A percentile compares a stretch with the other conserved stretches of the same genome.
These are phyloP conservation scores for Phataginus tricuspis DNA, from an alignment of 2,797 vertebrate genomes.

Conservation along the genomic window DNA sequence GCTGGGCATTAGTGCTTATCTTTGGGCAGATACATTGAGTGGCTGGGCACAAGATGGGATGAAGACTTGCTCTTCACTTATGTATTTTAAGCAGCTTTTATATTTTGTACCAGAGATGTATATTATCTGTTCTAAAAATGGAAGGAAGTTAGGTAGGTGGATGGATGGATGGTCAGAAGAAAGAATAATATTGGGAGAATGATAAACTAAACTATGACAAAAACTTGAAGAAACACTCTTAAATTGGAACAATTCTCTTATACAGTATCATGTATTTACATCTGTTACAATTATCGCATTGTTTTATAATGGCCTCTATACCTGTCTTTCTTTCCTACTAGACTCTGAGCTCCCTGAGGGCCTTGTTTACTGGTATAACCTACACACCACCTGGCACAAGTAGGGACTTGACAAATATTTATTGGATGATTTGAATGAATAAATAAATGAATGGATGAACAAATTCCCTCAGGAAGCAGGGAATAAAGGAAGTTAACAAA, in stretches of 20 bases:
- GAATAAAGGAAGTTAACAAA: neutral
- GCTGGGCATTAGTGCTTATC: neutral
- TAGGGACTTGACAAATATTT: neutral
- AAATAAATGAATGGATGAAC: neutral
- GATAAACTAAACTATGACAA: neutral
- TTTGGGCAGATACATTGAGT: neutral
- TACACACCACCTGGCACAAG: neutral
- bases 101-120: neutral
- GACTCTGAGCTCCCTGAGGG: neutral
- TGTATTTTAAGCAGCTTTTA: neutral
- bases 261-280: neutral
- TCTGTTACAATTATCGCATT: neutral
- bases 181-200: neutral
- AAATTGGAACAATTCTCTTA: neutral
- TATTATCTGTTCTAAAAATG: neutral
- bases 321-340: neutral
- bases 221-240: neutral
- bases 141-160: neutral
- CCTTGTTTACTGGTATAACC: neutral
- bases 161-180: neutral
- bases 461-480: neutral
- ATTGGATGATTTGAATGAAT: neutral
- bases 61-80: neutral
- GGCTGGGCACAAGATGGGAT: neutral
- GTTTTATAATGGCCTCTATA: neutral